These are phyloP conservation scores for Scaptomyza parva DNA, from an alignment of 2,888 invertebrate genomes.

Conservation along the genomic window DNA sequence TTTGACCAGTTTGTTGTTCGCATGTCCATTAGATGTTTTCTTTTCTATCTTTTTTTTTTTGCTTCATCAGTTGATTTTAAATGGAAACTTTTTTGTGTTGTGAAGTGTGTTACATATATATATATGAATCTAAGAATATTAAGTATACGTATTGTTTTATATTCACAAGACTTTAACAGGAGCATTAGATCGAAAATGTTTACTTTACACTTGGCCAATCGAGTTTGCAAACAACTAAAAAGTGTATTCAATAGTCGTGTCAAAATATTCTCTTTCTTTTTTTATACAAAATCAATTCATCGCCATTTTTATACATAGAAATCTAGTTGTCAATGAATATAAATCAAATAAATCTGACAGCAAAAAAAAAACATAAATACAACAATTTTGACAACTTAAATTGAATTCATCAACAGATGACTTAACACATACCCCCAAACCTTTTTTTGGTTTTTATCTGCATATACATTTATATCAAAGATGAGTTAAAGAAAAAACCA, in stretches of 20 bases:
- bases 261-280: neutral
- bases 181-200: too few species aligned
- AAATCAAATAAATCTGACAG: too few species aligned
- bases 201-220: too few species aligned
- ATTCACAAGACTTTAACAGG: too few species aligned
- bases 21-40: slow-evolving; percentile 54
- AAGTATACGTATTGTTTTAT: too few species aligned
- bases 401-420: slow-evolving; percentile 18
- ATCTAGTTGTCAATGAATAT: too few species aligned
- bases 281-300: neutral
- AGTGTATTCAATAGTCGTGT: neutral
- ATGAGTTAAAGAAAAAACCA: slow-evolving; percentile 2
- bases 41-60: slow-evolving; percentile 2
- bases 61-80: neutral
- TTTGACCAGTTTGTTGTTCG: slow-evolving; percentile 53
- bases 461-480: slow-evolving; percentile 11
- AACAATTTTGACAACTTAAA: slow-evolving; percentile 9
- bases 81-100: neutral
- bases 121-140: neutral
- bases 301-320: neutral
- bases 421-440: neutral
- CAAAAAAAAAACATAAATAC: slow-evolving; percentile 4
- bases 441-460: neutral
- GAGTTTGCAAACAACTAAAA: neutral
- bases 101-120: too few species aligned